Conservation (phyloP, 2,888 invertebrate species). For the Seladonia tumulorum region DNA sequence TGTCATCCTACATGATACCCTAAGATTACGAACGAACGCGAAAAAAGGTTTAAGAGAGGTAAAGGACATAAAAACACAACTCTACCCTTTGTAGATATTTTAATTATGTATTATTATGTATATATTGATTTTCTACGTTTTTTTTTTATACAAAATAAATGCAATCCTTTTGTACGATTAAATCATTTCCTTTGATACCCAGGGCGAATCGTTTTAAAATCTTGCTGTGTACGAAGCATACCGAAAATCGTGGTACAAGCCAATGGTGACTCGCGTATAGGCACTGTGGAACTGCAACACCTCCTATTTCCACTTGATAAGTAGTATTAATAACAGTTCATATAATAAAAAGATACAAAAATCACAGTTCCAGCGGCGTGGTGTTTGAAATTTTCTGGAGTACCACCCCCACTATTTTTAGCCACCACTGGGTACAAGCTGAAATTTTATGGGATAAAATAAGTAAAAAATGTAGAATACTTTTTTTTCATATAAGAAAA, state of each 20-base stretch:
- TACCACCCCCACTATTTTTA: too few relatives aligned
- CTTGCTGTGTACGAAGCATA: neutral
- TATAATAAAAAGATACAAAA: too few relatives aligned
- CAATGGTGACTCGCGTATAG: too few relatives aligned
- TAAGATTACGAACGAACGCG: constrained; percentile 44
- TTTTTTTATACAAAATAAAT: constrained; percentile 80
- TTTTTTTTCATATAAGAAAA: neutral
- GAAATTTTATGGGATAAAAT: neutral
- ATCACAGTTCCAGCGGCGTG: too few relatives aligned
- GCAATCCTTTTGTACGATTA: constrained; percentile 71
- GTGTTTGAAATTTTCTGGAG: too few relatives aligned
- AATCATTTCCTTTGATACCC: neutral
- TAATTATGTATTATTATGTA: constrained; percentile 81
- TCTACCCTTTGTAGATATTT: constrained; percentile 78
- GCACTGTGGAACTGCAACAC: too few relatives aligned
- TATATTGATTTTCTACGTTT: constrained; percentile 76
- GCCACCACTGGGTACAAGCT: neutral
- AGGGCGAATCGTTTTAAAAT: neutral
- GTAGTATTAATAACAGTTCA: too few relatives aligned
- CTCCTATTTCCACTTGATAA: too few relatives aligned
- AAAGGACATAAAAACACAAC: constrained; percentile 57
- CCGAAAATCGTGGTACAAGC: neutral
- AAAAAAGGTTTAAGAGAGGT: constrained; percentile 57
- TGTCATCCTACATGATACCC: constrained; percentile 36
- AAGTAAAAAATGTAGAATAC: neutral